Evolutionary conservation across 2,888 invertebrate species (phyloP).

Genomic region (Megamerina dolium): DNA sequence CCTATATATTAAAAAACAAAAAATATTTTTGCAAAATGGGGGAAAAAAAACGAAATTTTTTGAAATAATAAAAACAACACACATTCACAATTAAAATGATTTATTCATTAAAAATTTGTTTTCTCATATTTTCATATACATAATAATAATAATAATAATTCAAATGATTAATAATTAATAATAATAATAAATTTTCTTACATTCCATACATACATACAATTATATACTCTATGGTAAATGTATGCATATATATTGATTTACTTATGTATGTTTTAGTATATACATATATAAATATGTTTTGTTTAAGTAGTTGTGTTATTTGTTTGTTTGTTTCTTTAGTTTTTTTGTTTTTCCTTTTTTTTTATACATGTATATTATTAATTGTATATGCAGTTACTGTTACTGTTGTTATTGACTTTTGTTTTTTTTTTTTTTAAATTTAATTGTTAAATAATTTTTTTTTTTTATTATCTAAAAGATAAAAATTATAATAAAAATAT

Average conservation of each 20-base stretch:
- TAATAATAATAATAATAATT: too few relatives aligned
- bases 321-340: background rate
- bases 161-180: too few relatives aligned
- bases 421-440: background rate
- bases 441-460: conserved; percentile 6
- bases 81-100: conserved; percentile 31
- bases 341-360: background rate
- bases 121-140: too few relatives aligned
- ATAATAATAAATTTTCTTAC: conserved; percentile 11
- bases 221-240: too few relatives aligned
- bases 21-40: too few relatives aligned
- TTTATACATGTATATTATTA: background rate
- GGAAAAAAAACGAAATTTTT: background rate
- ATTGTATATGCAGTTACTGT: background rate
- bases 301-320: background rate
- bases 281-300: too few relatives aligned
- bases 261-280: too few relatives aligned
- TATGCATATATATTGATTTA: too few relatives aligned
- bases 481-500: too few relatives aligned
- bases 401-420: background rate
- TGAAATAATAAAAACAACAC: conserved; percentile 20
- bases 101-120: conserved; percentile 28
- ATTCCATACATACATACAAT: conserved; percentile 3
- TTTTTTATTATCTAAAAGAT: too few relatives aligned
- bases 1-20: too few relatives aligned